A percentile compares a stretch with the other conserved stretches of the same genome.
Conservation (phyloP, 2,113 vertebrate species). For the Gymnobelideus leadbeateri region DNA sequence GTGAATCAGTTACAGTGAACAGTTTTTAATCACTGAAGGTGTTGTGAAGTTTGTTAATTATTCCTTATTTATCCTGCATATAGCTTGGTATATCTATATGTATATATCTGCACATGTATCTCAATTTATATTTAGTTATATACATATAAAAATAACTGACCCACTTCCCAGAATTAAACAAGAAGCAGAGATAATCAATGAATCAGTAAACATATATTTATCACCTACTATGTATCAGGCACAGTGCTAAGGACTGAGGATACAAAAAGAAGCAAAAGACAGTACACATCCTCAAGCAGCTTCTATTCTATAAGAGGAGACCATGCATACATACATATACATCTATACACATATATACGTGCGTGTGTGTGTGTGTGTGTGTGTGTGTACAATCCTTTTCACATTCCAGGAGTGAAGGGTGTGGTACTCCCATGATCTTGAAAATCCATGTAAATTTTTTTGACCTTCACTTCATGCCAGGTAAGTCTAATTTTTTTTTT, state of each 20-base stretch:
- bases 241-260: background rate
- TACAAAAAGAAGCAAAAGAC: background rate
- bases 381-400: too few relatives aligned
- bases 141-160: background rate
- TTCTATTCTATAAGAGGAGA: background rate
- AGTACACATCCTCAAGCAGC: background rate
- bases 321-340: background rate
- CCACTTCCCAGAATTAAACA: background rate
- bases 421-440: too few relatives aligned
- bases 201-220: background rate
- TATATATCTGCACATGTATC: background rate
- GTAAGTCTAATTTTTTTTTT: too few relatives aligned
- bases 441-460: too few relatives aligned
- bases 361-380: too few relatives aligned
- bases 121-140: too few relatives aligned
- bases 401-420: too few relatives aligned
- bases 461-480: too few relatives aligned
- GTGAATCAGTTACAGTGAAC: background rate
- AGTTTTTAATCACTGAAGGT: too few relatives aligned
- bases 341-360: background rate
- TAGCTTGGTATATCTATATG: background rate
- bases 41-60: background rate
- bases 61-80: background rate
- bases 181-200: background rate
- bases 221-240: background rate